Base-by-base conservation (phyloP, 2,797 vertebrate genomes). In the Coilia nasus region DNA sequence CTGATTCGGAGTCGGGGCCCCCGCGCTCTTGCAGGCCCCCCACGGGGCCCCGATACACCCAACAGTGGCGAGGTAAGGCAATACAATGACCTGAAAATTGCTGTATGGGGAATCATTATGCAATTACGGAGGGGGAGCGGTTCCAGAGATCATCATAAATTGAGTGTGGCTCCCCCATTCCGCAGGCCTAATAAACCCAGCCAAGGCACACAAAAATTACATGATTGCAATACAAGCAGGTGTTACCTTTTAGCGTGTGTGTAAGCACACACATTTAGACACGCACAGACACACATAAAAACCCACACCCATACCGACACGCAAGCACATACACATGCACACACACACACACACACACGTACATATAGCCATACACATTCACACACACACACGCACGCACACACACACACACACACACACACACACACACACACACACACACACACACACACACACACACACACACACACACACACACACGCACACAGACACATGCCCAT, bases 1-100 rank as follows among this genome's bases (percentile, higher is more conserved):
- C 87, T 90, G 89, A 92, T 92, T 94, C 90, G 88, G 91, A 91
- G 94, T 1, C 67, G 93, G 91, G 88, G 92, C 86, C 84, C 91
- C 91, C 90, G 90, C 93, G 14, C 50, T 54, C 93, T 90, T 86
- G 87, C 85, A 81, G 3, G 90, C 87, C 92, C 88, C 90, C 90
- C 89, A 19, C 17, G 50, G 54, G 90, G 88, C 87, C 90, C 88
- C 88, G 90, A 19, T 92, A 88, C 85, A 86, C 78, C 86, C 89
- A 87, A 91, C 91, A 91, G 44, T 86, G 90, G 88, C 88, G 87
- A 91, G 89, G 90, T 90, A 90, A 91, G 87, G 86, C 90, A 90
- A 91, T 89, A 90, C 88, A 91, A 31, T 31, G 17, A 25, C 21
- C 41, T 19, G 25, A 35, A 93, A 93, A 91, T 91, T 90, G 88